A percentile compares a stretch with the other conserved stretches of the same genome.
Conservation (phyloP, 1,140 invertebrate genomes). For the Atta colombica region DNA sequence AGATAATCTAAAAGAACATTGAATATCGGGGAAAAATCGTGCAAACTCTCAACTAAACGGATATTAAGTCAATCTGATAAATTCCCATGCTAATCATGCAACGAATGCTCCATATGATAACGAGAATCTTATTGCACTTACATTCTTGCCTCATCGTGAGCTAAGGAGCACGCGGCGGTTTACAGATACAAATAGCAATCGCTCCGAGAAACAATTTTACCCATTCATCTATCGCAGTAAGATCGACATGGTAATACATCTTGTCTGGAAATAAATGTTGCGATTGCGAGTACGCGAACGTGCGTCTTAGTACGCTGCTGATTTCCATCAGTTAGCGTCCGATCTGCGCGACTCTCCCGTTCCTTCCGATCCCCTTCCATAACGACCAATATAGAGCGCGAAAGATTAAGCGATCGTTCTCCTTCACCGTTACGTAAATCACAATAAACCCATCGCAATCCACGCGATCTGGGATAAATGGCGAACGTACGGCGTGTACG, state of each 20-base stretch:
- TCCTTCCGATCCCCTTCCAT: not conserved
- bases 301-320: slow-evolving; percentile 17
- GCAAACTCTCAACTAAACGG: no score
- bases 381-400: slow-evolving; percentile 6
- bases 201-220: slow-evolving; percentile 51
- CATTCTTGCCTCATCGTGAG: slow-evolving; percentile 8
- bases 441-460: slow-evolving; percentile 63
- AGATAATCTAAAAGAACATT: not conserved
- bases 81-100: not conserved
- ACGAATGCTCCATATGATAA: slow-evolving; percentile 27
- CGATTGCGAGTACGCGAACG: slow-evolving; percentile 33
- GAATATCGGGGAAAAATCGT: not conserved
- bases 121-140: not conserved
- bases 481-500: slow-evolving; percentile 1
- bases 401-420: slow-evolving; percentile 62
- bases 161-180: not conserved
- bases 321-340: slow-evolving; percentile 55
- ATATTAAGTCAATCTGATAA: not conserved
- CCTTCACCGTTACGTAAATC: slow-evolving; percentile 64
- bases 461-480: slow-evolving; percentile 49
- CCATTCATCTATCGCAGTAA: slow-evolving; percentile 37
- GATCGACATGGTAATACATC: slow-evolving; percentile 56
- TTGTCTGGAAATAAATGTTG: slow-evolving; percentile 51
- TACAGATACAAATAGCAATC: slow-evolving; percentile 57
- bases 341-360: not conserved